Evolutionary conservation across 2,113 vertebrate species (phyloP).

Genomic region (Cochlearius cochlearius): DNA sequence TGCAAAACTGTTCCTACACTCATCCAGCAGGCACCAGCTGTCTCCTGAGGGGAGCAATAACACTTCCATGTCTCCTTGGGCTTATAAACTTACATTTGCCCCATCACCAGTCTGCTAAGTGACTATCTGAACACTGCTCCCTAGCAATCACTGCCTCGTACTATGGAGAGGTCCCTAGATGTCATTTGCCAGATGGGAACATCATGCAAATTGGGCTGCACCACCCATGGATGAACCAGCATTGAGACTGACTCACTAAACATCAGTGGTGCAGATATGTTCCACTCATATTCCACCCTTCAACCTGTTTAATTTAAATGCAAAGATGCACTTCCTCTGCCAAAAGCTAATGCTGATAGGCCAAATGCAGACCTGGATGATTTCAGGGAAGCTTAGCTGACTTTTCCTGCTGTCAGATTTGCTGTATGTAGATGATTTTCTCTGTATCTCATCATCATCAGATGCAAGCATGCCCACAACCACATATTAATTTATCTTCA

Average conservation of each 20-base stretch:
- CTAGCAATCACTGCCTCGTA: not conserved
- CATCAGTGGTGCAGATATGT: not conserved
- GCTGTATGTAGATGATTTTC: not conserved
- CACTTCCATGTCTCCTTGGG: not conserved
- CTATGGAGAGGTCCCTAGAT: not conserved
- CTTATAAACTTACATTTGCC: not conserved
- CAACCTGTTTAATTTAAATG: not conserved
- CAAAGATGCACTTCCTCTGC: not conserved
- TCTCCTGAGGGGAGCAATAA: not conserved
- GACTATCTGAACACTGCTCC: not conserved
- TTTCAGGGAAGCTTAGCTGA: not conserved
- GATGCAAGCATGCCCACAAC: not conserved
- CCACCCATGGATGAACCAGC: not conserved
- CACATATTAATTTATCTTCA: not conserved
- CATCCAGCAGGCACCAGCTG: constrained; percentile 6
- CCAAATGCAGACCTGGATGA: not conserved
- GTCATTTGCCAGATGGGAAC: not conserved
- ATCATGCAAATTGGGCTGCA: not conserved
- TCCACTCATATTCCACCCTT: not conserved
- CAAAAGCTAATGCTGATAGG: not conserved
- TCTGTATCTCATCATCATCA: not conserved
- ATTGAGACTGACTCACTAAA: not conserved
- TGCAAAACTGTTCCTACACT: not conserved
- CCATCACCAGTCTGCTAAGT: not conserved
- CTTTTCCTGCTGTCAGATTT: not conserved